A percentile compares a stretch with the other conserved stretches of the same genome.
Conservation (phyloP, 2,113 vertebrate genomes). For the Romanogobio albipinnatus region DNA sequence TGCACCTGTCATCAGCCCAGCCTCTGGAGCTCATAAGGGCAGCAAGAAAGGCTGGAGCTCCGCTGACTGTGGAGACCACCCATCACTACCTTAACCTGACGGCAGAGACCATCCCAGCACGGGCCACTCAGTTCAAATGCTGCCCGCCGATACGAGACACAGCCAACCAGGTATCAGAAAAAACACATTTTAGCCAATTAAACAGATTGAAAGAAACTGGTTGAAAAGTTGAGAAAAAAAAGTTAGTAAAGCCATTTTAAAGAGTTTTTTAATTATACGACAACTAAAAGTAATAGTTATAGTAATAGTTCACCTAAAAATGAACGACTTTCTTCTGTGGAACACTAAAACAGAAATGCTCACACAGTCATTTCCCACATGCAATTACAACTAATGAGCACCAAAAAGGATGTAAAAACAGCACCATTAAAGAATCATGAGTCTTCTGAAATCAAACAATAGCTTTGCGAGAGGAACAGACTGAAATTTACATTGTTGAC, state of each 20-base stretch:
- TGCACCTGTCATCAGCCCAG: conserved; percentile 81
- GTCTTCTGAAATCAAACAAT: not conserved
- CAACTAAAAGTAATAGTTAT: not conserved
- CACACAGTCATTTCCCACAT: not conserved
- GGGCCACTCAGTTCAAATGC: conserved; percentile 84
- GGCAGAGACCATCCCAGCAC: conserved; percentile 76
- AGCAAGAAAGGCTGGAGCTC: conserved; percentile 77
- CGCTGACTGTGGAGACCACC: conserved; percentile 82
- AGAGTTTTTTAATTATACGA: not conserved
- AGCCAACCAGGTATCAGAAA: conserved; percentile 70
- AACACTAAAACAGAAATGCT: not conserved
- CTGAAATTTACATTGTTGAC: not conserved
- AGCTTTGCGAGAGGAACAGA: not conserved
- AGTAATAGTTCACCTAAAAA: not conserved
- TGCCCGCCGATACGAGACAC: conserved; percentile 80
- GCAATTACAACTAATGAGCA: not conserved
- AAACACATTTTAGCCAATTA: not conserved
- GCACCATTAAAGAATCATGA: not conserved
- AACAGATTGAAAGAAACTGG: not conserved
- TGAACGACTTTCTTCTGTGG: not conserved
- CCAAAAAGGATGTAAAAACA: not conserved
- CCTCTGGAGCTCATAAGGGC: conserved; percentile 75
- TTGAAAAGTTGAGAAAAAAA: too few relatives aligned
- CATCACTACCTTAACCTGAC: conserved; percentile 82
- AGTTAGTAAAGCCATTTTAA: not conserved